Evolutionary conservation across 2,113 vertebrate species (phyloP), one percentile per base, ranked within the genome.

Genomic region (Misgurnus mizolepis): DNA sequence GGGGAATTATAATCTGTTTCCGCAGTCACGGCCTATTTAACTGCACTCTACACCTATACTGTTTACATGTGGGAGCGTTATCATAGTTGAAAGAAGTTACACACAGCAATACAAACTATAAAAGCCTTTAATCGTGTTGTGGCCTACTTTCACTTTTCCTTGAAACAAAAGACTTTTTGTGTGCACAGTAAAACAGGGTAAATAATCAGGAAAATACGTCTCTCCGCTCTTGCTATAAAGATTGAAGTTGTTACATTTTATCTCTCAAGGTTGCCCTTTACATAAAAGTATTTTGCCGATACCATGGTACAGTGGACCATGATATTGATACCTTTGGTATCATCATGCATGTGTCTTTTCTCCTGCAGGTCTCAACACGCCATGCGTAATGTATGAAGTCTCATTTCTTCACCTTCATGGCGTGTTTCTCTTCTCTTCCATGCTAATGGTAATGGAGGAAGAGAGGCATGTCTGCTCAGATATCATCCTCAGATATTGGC

Each of bases 381-480:
- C 56, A 39, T 8, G 4, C 4, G 67, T 73, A 62, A 80, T 47
- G n/a, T 67, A 67, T 61, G 55, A 82, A 67, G 47, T 62, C 60
- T 55, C 65, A 15, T 81, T 76, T 77, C 58, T 70, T 62, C 71
- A 49, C 73, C 58, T 76, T 64, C 22, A 64, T 3, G 12, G 2
- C 41, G 5, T 14, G 12, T 45, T 15, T 49, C 17, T 15, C n/a
- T n/a, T 41, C 76, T 61, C 22, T 76, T 84, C 79, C 40, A 64
- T 40, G 27, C 50, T 60, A 58, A 39, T 22, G 62, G 10, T 60
- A 6, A 34, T n/a, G 27, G 62, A 58, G 65, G 64, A 43, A 6
- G 39, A 6, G 39, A 34, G 81, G 43, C 81, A 78, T 65, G 68
- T 67, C 68, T 45, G 66, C n/a, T 70, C 49, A 69, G 75, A 81